A percentile compares a stretch with the other conserved stretches of the same genome.
Conservation (phyloP, 2,113 vertebrate genomes). For the Epinephelus moara region DNA sequence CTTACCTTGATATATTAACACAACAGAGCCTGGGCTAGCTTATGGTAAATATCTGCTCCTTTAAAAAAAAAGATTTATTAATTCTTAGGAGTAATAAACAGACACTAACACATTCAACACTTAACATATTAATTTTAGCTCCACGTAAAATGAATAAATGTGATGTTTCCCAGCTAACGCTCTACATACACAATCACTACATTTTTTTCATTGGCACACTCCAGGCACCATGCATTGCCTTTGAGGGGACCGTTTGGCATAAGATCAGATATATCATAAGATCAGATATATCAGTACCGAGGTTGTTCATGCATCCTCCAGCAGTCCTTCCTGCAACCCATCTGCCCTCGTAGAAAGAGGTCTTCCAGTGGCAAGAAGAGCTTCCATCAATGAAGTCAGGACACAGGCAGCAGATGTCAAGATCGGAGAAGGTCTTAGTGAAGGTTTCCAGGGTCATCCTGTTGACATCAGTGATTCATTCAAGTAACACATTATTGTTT, state of each 20-base stretch:
- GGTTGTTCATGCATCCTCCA: slow-evolving; percentile 73
- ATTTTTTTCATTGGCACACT: background rate
- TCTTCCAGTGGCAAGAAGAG: slow-evolving; percentile 67
- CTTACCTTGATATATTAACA: too few relatives aligned
- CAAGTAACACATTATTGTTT: background rate
- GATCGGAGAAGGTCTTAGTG: slow-evolving; percentile 51
- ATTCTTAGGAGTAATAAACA: too few relatives aligned
- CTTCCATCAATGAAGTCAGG: slow-evolving; percentile 78
- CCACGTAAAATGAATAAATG: too few relatives aligned
- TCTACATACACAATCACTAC: background rate
- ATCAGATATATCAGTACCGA: slow-evolving; percentile 51
- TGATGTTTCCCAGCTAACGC: too few relatives aligned
- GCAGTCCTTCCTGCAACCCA: slow-evolving; percentile 83
- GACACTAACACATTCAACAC: too few relatives aligned
- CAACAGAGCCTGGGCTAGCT: too few relatives aligned
- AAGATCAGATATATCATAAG: background rate
- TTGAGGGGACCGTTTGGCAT: background rate
- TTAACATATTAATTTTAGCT: too few relatives aligned
- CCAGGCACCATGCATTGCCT: background rate
- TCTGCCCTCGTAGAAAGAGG: slow-evolving; percentile 64
- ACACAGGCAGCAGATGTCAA: slow-evolving; percentile 79
- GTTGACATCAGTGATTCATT: background rate
- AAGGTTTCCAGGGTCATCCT: slow-evolving; percentile 82
- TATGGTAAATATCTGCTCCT: too few relatives aligned
- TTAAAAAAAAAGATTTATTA: too few relatives aligned